phyloP scores from a whole-genome alignment of 2,888 invertebrate genomes.

The Candidula unifasciata region DNA sequence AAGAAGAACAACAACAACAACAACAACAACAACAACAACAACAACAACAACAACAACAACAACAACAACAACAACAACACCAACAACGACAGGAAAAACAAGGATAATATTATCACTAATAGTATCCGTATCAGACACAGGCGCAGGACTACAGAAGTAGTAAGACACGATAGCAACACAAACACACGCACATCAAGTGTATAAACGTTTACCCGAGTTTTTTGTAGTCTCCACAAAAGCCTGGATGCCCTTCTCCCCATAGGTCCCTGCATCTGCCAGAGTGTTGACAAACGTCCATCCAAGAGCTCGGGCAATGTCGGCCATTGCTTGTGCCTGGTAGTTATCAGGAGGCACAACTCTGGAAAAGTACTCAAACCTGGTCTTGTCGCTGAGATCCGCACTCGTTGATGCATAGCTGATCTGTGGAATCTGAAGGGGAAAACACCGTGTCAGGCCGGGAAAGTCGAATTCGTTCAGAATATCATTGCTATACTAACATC shows the following conservation, averaged over 20 bases:
- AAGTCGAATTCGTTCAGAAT: too few species aligned
- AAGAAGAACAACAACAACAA: too few species aligned
- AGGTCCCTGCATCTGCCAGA: conserved; percentile 87
- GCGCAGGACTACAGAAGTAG: too few species aligned
- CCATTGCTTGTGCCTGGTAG: conserved; percentile 82
- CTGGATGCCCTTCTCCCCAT: conserved; percentile 84
- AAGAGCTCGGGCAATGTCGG: conserved; percentile 83
- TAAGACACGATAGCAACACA: not conserved
- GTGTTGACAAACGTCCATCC: conserved; percentile 88
- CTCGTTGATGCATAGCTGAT: conserved; percentile 86
- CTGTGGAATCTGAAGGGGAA: conserved; percentile 83
- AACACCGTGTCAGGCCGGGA: not conserved
- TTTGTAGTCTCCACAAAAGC: conserved; percentile 76
- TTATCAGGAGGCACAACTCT: conserved; percentile 81
- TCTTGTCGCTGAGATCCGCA: conserved; percentile 85
- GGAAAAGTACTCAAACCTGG: conserved; percentile 86
- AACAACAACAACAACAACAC: too few species aligned
- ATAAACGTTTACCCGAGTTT: conserved; percentile 67
- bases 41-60: too few species aligned
- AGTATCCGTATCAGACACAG: too few species aligned
- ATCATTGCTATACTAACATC: too few species aligned
- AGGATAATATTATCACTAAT: too few species aligned
- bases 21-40: too few species aligned
- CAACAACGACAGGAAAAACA: too few species aligned
- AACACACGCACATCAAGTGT: not conserved